These are phyloP conservation scores for Pemphredon lugubris DNA, from an alignment of 2,888 invertebrate species.

Conservation along the genomic window DNA sequence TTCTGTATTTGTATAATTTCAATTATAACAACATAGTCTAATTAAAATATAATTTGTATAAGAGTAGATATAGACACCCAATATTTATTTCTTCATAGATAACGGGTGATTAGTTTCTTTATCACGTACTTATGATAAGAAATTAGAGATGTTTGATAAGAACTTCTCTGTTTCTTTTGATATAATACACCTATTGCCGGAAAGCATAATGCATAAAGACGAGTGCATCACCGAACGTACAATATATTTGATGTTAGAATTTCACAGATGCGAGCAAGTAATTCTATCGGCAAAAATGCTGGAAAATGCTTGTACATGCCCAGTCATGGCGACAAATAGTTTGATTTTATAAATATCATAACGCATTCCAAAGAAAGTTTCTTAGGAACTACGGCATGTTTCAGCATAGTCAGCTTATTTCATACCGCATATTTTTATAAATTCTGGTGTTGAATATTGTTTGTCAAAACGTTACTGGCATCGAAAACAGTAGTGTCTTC, in stretches of 20 bases:
- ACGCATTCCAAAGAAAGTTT: constrained; percentile 11
- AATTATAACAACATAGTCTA: constrained; percentile 69
- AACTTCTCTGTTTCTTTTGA: constrained; percentile 30
- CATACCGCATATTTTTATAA: constrained; percentile 42
- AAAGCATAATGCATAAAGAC: constrained; percentile 49
- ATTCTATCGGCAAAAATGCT: constrained; percentile 30
- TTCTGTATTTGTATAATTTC: constrained; percentile 71
- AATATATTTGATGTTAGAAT: constrained; percentile 30
- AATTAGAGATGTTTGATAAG: constrained; percentile 38
- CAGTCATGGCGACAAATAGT: constrained; percentile 1
- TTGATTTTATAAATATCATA: constrained; percentile 12
- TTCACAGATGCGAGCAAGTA: constrained; percentile 38
- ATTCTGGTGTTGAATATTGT: constrained; percentile 63
- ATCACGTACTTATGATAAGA: constrained; percentile 52
- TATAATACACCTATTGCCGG: constrained; percentile 51
- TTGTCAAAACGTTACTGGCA: constrained; percentile 70
- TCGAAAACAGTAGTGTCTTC: constrained; percentile 81
- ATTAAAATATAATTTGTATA: constrained; percentile 66
- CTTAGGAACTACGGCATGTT: constrained; percentile 22
- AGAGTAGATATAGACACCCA: constrained; percentile 52
- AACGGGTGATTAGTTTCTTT: constrained; percentile 40
- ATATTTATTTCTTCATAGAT: constrained; percentile 39
- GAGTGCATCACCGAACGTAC: constrained; percentile 48
- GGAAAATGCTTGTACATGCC: constrained; percentile 22
- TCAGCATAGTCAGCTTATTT: constrained; percentile 10